Evolutionary conservation across 2,888 invertebrate species (phyloP).

Genomic region (Nebria brevicollis): DNA sequence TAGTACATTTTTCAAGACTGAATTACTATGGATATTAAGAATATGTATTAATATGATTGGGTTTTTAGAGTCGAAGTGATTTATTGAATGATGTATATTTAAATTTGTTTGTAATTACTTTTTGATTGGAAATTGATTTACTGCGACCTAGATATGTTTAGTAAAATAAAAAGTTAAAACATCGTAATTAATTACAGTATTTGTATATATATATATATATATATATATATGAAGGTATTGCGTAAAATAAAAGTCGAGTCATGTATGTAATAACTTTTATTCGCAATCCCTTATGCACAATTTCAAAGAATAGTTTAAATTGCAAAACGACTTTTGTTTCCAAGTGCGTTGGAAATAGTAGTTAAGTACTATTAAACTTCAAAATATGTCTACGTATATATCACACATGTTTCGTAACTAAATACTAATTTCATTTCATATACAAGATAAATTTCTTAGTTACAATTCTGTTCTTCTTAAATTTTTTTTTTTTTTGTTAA

Average conservation of each 20-base stretch:
- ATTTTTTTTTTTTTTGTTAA: conserved; percentile 14
- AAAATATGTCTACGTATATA: conserved; percentile 37
- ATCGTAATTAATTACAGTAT: too few relatives aligned
- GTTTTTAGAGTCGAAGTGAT: neutral
- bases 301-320: conserved; percentile 30
- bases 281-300: conserved; percentile 29
- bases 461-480: conserved; percentile 20
- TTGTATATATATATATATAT: too few relatives aligned
- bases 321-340: conserved; percentile 22
- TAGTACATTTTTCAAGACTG: neutral
- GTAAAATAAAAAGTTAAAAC: too few relatives aligned
- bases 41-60: neutral
- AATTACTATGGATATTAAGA: too few relatives aligned
- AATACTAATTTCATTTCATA: conserved; percentile 15
- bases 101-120: neutral
- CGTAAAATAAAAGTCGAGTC: neutral
- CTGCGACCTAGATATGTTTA: too few relatives aligned
- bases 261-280: conserved; percentile 21
- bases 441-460: conserved; percentile 22
- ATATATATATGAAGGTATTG: neutral
- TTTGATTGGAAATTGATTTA: too few relatives aligned
- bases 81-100: too few relatives aligned
- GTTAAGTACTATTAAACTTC: conserved; percentile 37
- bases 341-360: conserved; percentile 12
- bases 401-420: conserved; percentile 35